These are phyloP conservation scores for Salpingus planirostris DNA, from an alignment of 2,888 invertebrate genomes.

Conservation along the genomic window DNA sequence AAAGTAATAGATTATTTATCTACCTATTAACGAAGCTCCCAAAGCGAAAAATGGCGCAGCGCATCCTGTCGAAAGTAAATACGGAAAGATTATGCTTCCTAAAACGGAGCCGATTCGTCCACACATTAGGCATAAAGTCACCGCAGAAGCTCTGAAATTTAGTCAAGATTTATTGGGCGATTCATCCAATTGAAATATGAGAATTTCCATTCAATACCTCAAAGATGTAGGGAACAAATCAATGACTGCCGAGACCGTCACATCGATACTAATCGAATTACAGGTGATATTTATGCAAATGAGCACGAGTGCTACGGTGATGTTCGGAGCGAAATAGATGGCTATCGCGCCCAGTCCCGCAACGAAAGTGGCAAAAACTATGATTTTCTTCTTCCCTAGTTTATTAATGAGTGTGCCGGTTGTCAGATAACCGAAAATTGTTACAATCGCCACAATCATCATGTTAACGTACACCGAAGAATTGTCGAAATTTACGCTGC, in stretches of 20 bases:
- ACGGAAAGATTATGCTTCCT: not conserved
- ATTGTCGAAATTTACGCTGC: slow-evolving; percentile 8
- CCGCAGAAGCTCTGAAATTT: not conserved
- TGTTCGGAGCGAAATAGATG: slow-evolving; percentile 48
- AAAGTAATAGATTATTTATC: no score
- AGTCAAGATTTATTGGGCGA: no score
- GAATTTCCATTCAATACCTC: slow-evolving; percentile 38
- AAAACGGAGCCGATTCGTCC: not conserved
- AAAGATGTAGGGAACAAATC: slow-evolving; percentile 55
- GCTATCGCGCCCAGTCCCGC: slow-evolving; percentile 40
- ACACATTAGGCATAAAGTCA: not conserved
- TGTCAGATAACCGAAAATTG: slow-evolving; percentile 20
- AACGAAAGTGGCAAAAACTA: no score
- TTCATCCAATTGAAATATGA: no score
- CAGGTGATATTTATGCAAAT: slow-evolving; percentile 47
- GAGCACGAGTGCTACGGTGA: slow-evolving; percentile 45
- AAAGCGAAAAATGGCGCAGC: not conserved
- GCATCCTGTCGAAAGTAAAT: not conserved
- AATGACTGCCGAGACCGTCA: slow-evolving; percentile 52
- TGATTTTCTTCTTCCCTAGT: slow-evolving; percentile 7
- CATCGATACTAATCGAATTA: slow-evolving; percentile 47
- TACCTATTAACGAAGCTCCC: no score
- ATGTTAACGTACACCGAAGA: slow-evolving; percentile 8
- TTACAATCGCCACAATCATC: slow-evolving; percentile 1
- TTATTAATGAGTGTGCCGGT: slow-evolving; percentile 8